Base-by-base conservation (phyloP, 2,113 vertebrate species). In the Onychostoma macrolepis region DNA sequence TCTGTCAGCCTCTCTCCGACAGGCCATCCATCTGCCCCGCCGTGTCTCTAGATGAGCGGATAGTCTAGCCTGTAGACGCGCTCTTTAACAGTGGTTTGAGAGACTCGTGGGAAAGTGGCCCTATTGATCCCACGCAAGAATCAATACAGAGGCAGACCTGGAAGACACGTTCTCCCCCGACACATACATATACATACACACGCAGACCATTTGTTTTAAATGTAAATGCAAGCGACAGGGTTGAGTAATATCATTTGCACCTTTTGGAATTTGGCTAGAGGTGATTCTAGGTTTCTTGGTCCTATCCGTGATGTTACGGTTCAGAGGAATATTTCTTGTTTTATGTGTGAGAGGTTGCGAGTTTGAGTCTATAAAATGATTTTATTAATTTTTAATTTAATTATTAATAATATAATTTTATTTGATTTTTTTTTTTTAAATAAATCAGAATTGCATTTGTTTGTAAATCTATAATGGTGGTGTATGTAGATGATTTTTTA, bases 121-220 rank as follows among this genome's bases (percentile, higher is more conserved):
- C 11, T 90, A 92, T 92, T 87, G 90, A 92, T 91, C 80, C 71
- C 3, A 33, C 30, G 41, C 71, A 90, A 88, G 50, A 85, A 84
- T 88, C 88, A 53, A 86, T 90, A 61, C 17, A 43, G 72, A 75
- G 38, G 41, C 74, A 48, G 41, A 28, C 41, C 74, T 45, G 74
- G 72, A 76, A 76, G 74, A 76, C 41, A 45, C n/a, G 10, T 72
- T 72, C 36, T 38, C 19, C 33, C 30, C 69, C 0, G 33, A 38
- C 11, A 74, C 21, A n/a, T 3, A 12, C 36, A 41, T 24, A 24
- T n/a, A 41, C 74, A 76, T 45, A 48, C 24, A n/a, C 24, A 75
- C 13, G 5, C 74, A 48, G 41, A 43, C 3, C 43, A 26, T 75
- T 45, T 45, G 72, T 75, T 1, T 75, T 45, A 28, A 43, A 76